phyloP scores from a whole-genome alignment of 92 coral and sea anemone genomes.

The Palythoa grandiflora region DNA sequence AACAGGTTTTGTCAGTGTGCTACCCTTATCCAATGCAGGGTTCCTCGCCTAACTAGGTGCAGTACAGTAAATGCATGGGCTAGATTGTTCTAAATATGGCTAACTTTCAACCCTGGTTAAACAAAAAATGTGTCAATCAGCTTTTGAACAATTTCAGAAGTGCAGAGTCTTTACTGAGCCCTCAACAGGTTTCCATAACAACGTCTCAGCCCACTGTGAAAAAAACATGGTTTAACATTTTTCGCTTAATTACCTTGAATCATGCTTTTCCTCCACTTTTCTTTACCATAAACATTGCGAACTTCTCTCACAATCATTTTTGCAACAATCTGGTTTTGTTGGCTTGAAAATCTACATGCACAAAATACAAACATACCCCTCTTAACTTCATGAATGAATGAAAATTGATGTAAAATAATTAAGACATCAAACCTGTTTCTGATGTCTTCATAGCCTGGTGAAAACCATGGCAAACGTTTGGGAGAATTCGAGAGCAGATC shows the following conservation, averaged over 20 bases:
- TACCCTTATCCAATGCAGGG: slow-evolving; percentile 23
- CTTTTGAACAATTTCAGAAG: too few relatives aligned
- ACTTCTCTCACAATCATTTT: neutral
- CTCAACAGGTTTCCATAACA: neutral
- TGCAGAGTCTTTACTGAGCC: neutral
- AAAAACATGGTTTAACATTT: neutral
- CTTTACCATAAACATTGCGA: slow-evolving; percentile 8
- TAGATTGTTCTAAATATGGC: neutral
- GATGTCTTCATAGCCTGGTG: neutral
- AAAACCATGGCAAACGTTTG: neutral
- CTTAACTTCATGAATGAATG: neutral
- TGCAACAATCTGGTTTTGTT: neutral
- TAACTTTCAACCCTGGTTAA: neutral
- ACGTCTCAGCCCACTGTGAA: neutral
- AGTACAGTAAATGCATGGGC: neutral
- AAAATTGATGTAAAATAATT: neutral
- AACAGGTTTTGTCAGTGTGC: too few relatives aligned
- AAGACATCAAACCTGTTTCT: neutral
- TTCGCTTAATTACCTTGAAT: neutral
- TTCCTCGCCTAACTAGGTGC: slow-evolving; percentile 7
- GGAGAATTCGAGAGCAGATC: neutral
- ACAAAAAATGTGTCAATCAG: neutral
- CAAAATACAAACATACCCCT: neutral
- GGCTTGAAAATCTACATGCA: slow-evolving; percentile 14
- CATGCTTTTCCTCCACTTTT: neutral